A percentile compares a stretch with the other conserved stretches of the same genome.
phyloP scores from a whole-genome alignment of 2,888 invertebrate species.

The Plemyria rubiginata region DNA sequence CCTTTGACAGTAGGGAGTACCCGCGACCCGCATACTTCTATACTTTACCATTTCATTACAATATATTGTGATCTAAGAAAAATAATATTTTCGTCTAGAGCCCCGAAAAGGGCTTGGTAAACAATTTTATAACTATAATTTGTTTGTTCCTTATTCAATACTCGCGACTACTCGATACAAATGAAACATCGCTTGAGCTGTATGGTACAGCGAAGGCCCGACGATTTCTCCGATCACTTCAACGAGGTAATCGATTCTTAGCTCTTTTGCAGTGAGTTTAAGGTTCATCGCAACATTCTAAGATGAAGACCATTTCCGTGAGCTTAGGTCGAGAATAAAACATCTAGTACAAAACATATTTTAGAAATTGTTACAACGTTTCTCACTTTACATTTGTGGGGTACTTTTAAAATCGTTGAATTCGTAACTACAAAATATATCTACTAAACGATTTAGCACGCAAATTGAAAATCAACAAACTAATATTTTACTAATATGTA shows the following conservation, averaged over 20 bases:
- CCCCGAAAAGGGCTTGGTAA: conserved; percentile 74
- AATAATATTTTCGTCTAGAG: conserved; percentile 84
- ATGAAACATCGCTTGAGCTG: conserved; percentile 56
- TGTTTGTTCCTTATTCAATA: conserved; percentile 73
- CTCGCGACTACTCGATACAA: conserved; percentile 68
- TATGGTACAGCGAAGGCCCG: conserved; percentile 59
- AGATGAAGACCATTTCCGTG: conserved; percentile 47
- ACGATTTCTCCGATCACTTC: conserved; percentile 44
- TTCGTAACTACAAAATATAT: conserved; percentile 10
- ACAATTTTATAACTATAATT: conserved; percentile 82
- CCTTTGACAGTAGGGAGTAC: conserved; percentile 37
- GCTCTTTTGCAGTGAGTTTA: conserved; percentile 17
- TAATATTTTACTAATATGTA: conserved; percentile 20
- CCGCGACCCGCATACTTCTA: conserved; percentile 63
- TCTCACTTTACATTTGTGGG: conserved; percentile 65
- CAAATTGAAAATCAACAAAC: conserved; percentile 19
- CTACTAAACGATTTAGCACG: conserved; percentile 4
- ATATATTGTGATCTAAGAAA: conserved; percentile 85
- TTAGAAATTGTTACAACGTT: conserved; percentile 52
- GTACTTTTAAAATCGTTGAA: conserved; percentile 54
- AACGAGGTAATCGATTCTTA: conserved; percentile 13
- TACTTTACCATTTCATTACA: conserved; percentile 79
- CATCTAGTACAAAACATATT: conserved; percentile 79
- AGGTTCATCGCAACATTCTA: conserved; percentile 34
- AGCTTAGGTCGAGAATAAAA: conserved; percentile 62